These are phyloP conservation scores for Morone saxatilis DNA, from an alignment of 2,113 vertebrate genomes.

Conservation along the genomic window DNA sequence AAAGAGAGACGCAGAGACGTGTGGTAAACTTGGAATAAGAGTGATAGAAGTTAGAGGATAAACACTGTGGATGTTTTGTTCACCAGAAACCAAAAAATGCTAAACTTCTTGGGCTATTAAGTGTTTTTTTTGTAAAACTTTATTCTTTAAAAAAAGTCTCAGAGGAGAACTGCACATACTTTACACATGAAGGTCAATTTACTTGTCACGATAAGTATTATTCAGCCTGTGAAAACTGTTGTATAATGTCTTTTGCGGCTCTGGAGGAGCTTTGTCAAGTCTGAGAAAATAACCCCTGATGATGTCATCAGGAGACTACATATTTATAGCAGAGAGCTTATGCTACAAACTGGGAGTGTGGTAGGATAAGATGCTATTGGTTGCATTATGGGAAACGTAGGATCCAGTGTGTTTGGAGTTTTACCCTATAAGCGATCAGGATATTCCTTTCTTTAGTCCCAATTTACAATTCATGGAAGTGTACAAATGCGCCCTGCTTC, in stretches of 20 bases:
- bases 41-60: background rate
- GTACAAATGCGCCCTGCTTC: too few relatives aligned
- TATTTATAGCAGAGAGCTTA: background rate
- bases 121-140: background rate
- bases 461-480: too few relatives aligned
- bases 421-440: background rate
- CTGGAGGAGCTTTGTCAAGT: background rate
- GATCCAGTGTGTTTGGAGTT: background rate
- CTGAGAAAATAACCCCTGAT: background rate
- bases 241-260: background rate
- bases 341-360: background rate
- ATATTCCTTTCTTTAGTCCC: background rate
- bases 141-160: background rate
- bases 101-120: background rate
- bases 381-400: background rate
- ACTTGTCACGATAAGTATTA: background rate
- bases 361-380: too few relatives aligned
- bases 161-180: background rate
- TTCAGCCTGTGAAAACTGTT: background rate
- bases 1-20: slow-evolving; percentile 2
- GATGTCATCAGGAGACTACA: background rate
- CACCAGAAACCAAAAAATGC: slow-evolving; percentile 12
- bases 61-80: slow-evolving; percentile 6
- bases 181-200: background rate
- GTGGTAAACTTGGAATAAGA: background rate